These are phyloP conservation scores for Galago senegalensis DNA, from an alignment of 2,797 vertebrate species.

Conservation along the genomic window DNA sequence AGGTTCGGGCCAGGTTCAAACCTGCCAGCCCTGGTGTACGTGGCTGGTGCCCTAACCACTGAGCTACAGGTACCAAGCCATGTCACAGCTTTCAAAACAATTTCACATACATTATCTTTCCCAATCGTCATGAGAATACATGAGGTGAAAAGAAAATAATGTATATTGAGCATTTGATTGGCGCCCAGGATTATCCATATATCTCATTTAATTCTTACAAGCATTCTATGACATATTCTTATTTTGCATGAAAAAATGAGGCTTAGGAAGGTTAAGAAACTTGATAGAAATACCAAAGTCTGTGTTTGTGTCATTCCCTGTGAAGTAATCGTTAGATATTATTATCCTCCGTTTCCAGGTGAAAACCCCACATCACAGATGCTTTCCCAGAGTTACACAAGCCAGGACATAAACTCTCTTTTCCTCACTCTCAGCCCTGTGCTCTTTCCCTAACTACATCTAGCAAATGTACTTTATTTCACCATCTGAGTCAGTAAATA, in stretches of 20 bases:
- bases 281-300: neutral
- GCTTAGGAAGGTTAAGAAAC: neutral
- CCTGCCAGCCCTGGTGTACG: no score
- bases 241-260: neutral
- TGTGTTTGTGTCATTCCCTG: neutral
- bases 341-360: neutral
- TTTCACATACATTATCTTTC: neutral
- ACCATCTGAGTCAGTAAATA: slow-evolving; percentile 1
- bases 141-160: neutral
- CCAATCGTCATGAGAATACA: neutral
- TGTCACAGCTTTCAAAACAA: neutral
- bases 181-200: neutral
- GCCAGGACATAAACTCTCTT: neutral
- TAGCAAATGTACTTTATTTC: neutral
- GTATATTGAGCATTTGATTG: neutral
- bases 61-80: no score
- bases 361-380: neutral
- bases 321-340: neutral
- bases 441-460: neutral
- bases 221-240: neutral
- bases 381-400: neutral
- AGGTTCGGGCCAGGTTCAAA: no score
- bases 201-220: neutral
- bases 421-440: neutral
- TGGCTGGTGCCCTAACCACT: no score